Percentiles rank a stretch among this genome's conserved stretches.
phyloP scores from a whole-genome alignment of 2,797 vertebrate species.

The Cyclopterus lumpus region DNA sequence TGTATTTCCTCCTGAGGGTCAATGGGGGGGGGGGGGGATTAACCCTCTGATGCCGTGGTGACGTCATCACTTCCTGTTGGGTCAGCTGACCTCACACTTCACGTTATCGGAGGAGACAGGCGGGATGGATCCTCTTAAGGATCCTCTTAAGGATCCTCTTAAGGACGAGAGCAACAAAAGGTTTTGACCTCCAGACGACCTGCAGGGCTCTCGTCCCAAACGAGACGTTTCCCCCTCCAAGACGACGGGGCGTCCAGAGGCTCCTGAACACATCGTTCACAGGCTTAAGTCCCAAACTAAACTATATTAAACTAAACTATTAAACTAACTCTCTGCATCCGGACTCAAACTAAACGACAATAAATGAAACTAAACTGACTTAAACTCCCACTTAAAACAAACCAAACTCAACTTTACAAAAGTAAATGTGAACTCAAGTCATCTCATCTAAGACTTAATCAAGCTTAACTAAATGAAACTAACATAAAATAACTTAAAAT shows the following conservation, averaged over 20 bases:
- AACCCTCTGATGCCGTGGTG: constrained; percentile 29
- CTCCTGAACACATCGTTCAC: not conserved
- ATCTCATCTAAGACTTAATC: not conserved
- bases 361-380: no score
- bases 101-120: constrained; percentile 9
- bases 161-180: constrained; percentile 16
- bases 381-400: not conserved
- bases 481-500: not conserved
- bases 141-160: constrained; percentile 5
- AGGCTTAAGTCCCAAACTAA: no score
- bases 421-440: not conserved
- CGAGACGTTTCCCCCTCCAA: not conserved
- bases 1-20: constrained; percentile 22
- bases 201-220: not conserved
- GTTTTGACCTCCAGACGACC: constrained; percentile 28
- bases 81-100: constrained; percentile 45
- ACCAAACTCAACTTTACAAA: not conserved
- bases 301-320: no score
- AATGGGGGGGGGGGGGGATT: constrained; percentile 39
- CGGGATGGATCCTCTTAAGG: not conserved
- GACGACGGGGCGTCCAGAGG: not conserved
- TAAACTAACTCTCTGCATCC: no score
- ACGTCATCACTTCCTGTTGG: constrained; percentile 56
- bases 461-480: not conserved
- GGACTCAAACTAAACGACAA: no score